Evolutionary conservation across 1,140 invertebrate genomes (phyloP), one percentile per base, ranked within the genome.

Genomic region (Heliconius eleuchia): DNA sequence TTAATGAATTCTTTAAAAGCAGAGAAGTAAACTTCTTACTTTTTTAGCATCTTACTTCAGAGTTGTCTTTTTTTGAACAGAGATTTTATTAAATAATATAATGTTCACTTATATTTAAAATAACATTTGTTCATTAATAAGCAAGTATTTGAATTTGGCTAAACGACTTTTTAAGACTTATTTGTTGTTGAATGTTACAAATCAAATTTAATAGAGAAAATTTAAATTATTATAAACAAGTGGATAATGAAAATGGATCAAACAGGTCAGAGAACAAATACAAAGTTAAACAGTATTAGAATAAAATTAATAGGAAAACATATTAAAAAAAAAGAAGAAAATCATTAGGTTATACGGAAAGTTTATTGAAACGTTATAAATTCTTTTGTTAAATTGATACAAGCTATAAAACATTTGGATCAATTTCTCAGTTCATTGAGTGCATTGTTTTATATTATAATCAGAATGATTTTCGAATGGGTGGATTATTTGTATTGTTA

Each of bases 351-450:
- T 1, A 71, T 71, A 71, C 71, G 39, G 34, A 71, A 71, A 71
- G 71, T 71, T 76, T 76, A 76, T 76, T 76, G 66, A 71, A 76
- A 76, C 66, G 70, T 71, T 76, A 71, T 71, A 76, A 46, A 60
- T 37, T 71, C n/a, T 66, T 66, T 27, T n/a, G 60, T 70, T 76
- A 42, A 76, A 76, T 71, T 76, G 66, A 76, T 76, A 50, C 42
- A 70, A 76, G 42, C 75, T 50, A 76, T 71, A 76, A 76, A 76
- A 71, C 42, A 76, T 50, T 76, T 76, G 50, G 70, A 76, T 71
- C 60, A 76, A 76, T 76, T 76, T 76, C n/a, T 60, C 75, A 76
- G 75, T 71, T 76, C 66, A 76, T 52, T 76, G 66, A 57, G 23
- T 70, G 46, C 75, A 76, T 76, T 76, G 75, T 76, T 76, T 11